These are phyloP conservation scores for Sterrhoptilus dennistouni DNA, from an alignment of 2,113 vertebrate species.

Conservation along the genomic window DNA sequence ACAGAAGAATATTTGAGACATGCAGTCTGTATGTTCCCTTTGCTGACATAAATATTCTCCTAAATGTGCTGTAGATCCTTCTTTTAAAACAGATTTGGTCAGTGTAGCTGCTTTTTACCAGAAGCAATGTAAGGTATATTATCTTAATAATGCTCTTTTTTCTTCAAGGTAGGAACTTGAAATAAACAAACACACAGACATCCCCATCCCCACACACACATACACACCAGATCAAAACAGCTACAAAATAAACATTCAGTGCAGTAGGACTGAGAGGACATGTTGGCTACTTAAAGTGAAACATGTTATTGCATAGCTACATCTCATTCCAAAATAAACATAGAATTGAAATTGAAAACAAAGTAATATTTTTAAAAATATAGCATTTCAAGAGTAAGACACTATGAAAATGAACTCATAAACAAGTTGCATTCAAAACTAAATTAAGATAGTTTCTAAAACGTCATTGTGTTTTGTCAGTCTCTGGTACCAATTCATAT, in stretches of 20 bases:
- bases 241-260: not conserved
- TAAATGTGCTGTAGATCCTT: not conserved
- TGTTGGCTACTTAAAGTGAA: not conserved
- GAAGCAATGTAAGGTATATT: not conserved
- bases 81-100: not conserved
- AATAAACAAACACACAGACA: not conserved
- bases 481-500: not conserved
- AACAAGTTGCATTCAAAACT: not conserved
- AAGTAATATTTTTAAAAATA: not conserved
- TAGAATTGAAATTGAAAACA: not conserved
- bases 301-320: not conserved
- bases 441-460: not conserved
- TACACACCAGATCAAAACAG: not conserved
- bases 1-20: not conserved
- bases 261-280: not conserved
- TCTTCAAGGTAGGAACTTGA: not conserved
- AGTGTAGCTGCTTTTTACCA: not conserved
- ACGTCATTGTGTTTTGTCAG: not conserved
- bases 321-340: not conserved
- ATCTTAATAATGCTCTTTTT: not conserved
- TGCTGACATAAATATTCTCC: not conserved
- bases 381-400: not conserved
- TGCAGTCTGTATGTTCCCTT: not conserved
- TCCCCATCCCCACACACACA: rapidly evolving
- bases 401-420: not conserved